Percentiles rank a stretch among this genome's conserved stretches.
Conservation (phyloP, 2,113 vertebrate genomes). For the Theristicus caerulescens region DNA sequence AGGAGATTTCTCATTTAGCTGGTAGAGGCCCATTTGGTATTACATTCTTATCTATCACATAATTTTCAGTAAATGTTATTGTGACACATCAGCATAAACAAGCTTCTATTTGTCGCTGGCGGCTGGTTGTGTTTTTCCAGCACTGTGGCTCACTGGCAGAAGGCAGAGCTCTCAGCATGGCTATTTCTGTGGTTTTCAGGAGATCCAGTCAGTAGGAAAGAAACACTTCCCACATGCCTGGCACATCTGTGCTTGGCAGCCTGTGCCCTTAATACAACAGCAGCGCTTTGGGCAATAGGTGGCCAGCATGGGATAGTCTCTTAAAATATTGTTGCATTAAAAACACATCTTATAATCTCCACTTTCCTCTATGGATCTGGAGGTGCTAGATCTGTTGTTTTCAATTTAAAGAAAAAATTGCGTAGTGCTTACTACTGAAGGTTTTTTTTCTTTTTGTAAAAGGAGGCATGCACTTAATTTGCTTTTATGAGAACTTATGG, state of each 20-base stretch:
- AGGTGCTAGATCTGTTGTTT: neutral
- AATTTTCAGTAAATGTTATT: neutral
- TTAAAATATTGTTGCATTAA: neutral
- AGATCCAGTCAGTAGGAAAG: neutral
- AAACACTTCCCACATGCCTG: neutral
- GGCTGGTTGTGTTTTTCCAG: slow-evolving; percentile 28
- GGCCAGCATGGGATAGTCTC: neutral
- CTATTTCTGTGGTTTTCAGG: neutral
- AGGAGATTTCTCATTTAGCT: neutral
- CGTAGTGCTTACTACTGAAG: neutral
- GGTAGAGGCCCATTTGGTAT: neutral
- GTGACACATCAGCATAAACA: neutral
- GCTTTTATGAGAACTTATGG: neutral
- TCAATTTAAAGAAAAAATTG: neutral
- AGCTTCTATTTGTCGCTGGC: neutral
- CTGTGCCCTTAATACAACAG: neutral
- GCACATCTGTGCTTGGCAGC: neutral
- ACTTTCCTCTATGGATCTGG: neutral
- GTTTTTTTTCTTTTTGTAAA: neutral
- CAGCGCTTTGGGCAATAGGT: neutral
- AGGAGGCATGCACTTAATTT: neutral
- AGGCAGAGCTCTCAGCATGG: neutral
- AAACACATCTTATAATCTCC: neutral
- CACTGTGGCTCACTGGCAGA: neutral
- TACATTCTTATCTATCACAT: neutral